These are phyloP conservation scores for Aphelinus atriplicis DNA, from an alignment of 1,140 invertebrate species.

Conservation along the genomic window DNA sequence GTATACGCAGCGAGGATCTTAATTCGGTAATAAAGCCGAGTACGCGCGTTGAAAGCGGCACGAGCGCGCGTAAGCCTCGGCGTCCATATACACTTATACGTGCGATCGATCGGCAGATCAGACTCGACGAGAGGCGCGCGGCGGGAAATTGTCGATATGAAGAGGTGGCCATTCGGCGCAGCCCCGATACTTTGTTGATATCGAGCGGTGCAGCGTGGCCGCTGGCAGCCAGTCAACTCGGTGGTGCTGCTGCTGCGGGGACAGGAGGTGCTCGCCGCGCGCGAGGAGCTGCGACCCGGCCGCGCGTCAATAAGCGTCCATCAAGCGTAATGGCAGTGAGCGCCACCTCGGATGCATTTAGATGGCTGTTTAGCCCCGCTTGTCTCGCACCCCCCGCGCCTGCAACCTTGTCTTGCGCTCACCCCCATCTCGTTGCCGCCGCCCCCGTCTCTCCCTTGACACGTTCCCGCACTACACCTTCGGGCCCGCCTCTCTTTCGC, in stretches of 20 bases:
- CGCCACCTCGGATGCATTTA: conserved; percentile 68
- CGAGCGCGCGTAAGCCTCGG: not conserved
- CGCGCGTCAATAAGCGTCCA: conserved; percentile 67
- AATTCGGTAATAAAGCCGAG: conserved; percentile 32
- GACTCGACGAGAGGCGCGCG: conserved; percentile 36
- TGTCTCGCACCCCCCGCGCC: conserved; percentile 46
- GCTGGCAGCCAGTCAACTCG: no score
- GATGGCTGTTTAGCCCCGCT: conserved; percentile 66
- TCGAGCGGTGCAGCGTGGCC: no score
- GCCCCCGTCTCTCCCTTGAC: not conserved
- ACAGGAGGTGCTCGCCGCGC: no score
- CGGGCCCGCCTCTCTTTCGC: not conserved
- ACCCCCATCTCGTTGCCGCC: conserved; percentile 10
- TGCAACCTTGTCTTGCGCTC: conserved; percentile 45
- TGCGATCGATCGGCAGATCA: conserved; percentile 25
- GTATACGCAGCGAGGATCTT: conserved; percentile 16
- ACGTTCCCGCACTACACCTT: not conserved
- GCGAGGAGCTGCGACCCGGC: conserved; percentile 37
- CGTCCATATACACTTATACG: not conserved
- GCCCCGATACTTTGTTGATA: conserved; percentile 3
- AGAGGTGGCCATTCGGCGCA: conserved; percentile 24
- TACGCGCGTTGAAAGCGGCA: conserved; percentile 31
- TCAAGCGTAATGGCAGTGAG: conserved; percentile 67
- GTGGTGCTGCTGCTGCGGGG: conserved; percentile 45
- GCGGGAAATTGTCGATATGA: conserved; percentile 24